Evolutionary conservation across 1,140 invertebrate species (phyloP).

Genomic region (Tachypleus tridentatus): DNA sequence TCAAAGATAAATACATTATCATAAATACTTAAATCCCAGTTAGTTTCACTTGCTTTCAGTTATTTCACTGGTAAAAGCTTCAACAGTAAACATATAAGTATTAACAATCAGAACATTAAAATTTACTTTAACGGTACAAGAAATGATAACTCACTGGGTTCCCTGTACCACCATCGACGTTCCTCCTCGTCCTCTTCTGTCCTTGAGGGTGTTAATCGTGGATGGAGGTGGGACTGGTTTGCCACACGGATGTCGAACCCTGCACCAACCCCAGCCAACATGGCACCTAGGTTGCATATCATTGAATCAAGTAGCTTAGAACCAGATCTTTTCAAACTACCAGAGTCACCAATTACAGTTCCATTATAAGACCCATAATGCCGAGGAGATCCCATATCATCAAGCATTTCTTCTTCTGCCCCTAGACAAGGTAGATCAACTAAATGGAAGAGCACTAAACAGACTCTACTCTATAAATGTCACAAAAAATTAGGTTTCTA

Average conservation of each 20-base stretch:
- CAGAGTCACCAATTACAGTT: conserved; percentile 5
- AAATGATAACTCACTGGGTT: conserved; percentile 24
- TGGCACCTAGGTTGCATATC: conserved; percentile 78
- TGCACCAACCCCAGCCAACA: conserved; percentile 73
- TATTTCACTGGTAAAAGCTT: too few species aligned
- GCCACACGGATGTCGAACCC: conserved; percentile 82
- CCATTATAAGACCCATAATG: conserved; percentile 16
- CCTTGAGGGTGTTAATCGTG: conserved; percentile 49
- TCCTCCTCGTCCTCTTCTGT: conserved; percentile 30
- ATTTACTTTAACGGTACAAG: conserved; percentile 26
- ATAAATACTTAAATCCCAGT: too few species aligned
- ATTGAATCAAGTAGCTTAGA: conserved; percentile 56
- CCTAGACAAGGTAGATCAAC: background rate
- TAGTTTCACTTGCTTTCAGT: too few species aligned
- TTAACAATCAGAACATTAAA: background rate
- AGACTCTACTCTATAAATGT: too few species aligned
- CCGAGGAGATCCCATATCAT: conserved; percentile 8
- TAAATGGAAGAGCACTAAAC: too few species aligned
- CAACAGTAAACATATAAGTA: too few species aligned
- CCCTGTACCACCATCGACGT: conserved; percentile 31
- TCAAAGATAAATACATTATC: too few species aligned
- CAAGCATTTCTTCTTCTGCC: conserved; percentile 13
- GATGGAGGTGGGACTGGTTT: conserved; percentile 65
- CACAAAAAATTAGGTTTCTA: too few species aligned
- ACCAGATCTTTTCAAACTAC: conserved; percentile 5